These are phyloP conservation scores for Lucilia cuprina DNA, from an alignment of 1,140 invertebrate genomes.

Conservation along the genomic window DNA sequence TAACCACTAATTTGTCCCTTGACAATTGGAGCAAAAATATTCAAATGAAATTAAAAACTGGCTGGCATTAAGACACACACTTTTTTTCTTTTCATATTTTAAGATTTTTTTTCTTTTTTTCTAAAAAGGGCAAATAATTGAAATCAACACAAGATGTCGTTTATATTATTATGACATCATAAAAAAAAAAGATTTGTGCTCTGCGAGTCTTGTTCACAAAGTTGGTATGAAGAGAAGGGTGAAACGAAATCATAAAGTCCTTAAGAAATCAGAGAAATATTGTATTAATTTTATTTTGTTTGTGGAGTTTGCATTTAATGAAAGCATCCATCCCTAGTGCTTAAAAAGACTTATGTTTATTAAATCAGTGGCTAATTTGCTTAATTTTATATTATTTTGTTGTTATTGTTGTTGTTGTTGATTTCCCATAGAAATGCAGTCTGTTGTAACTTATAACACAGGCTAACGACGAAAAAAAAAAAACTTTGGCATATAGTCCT, in stretches of 20 bases:
- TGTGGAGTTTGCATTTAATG: neutral
- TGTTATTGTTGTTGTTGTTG: neutral
- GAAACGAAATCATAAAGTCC: neutral
- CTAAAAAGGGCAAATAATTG: neutral
- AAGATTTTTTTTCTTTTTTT: neutral
- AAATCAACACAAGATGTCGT: slow-evolving; percentile 11
- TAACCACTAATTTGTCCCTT: slow-evolving; percentile 2
- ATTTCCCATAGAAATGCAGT: neutral
- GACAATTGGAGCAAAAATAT: neutral
- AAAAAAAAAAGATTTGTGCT: neutral
- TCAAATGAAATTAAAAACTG: neutral
- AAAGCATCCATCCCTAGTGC: neutral
- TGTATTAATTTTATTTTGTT: neutral
- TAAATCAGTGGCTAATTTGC: neutral
- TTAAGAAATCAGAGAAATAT: neutral
- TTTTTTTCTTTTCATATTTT: neutral
- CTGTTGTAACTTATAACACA: neutral
- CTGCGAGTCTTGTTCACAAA: neutral
- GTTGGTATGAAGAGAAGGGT: neutral
- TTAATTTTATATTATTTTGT: neutral
- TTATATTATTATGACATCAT: slow-evolving; percentile 2
- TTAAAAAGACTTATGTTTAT: neutral
- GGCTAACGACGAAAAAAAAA: too few relatives aligned
- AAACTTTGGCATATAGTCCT: too few relatives aligned
- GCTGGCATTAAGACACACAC: neutral